These are phyloP conservation scores for Dorcus parallelipipedus DNA, from an alignment of 2,888 invertebrate species.

Conservation along the genomic window DNA sequence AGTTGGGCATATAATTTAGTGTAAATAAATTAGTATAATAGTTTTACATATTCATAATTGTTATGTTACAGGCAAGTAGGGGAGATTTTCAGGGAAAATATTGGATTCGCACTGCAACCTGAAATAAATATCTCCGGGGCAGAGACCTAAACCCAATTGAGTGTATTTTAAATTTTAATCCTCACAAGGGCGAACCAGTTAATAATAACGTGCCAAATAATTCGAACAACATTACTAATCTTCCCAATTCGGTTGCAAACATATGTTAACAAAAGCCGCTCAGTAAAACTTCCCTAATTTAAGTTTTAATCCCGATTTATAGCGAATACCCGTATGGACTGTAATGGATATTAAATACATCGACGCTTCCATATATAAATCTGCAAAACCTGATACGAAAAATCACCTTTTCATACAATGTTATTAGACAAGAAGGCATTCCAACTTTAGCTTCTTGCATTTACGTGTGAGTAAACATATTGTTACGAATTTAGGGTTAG, in stretches of 20 bases:
- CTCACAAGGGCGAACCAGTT: constrained; percentile 6
- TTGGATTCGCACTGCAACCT: too few relatives aligned
- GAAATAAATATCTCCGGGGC: too few relatives aligned
- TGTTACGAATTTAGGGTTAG: too few relatives aligned
- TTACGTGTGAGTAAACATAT: too few relatives aligned
- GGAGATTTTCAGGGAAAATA: too few relatives aligned
- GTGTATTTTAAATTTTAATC: neutral
- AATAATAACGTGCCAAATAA: neutral
- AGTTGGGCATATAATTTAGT: too few relatives aligned
- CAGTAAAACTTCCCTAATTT: constrained; percentile 39
- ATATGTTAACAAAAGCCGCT: constrained; percentile 31
- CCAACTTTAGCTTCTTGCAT: too few relatives aligned
- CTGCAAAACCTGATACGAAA: neutral
- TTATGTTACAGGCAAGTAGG: too few relatives aligned
- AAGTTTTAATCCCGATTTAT: constrained; percentile 42
- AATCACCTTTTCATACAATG: constrained; percentile 6
- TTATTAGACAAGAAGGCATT: too few relatives aligned
- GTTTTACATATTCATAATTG: too few relatives aligned
- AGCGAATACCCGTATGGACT: constrained; percentile 26
- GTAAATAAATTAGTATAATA: too few relatives aligned
- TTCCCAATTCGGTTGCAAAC: constrained; percentile 23
- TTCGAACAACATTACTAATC: constrained; percentile 12
- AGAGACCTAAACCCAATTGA: too few relatives aligned
- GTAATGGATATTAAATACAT: constrained; percentile 15
- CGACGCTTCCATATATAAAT: constrained; percentile 16